A percentile compares a stretch with the other conserved stretches of the same genome.
These are phyloP conservation scores for Hymenopus coronatus DNA, from an alignment of 2,888 invertebrate species.

Conservation along the genomic window DNA sequence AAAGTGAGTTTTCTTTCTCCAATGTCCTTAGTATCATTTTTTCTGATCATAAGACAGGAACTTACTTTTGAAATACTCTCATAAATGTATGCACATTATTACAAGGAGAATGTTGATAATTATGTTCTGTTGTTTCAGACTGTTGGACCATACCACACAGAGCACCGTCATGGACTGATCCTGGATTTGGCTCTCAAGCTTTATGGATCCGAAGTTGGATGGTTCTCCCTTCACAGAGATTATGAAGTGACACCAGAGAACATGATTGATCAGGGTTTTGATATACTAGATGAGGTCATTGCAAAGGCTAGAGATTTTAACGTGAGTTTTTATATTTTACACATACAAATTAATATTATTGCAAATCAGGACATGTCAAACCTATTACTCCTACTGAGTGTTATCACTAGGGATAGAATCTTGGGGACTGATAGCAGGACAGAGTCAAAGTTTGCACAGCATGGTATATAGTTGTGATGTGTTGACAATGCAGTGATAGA, in stretches of 20 bases:
- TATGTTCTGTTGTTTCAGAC: conserved; percentile 34
- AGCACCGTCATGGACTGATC: conserved; percentile 9
- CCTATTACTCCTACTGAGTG: too few relatives aligned
- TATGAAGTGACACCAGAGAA: conserved; percentile 60
- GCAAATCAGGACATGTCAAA: too few relatives aligned
- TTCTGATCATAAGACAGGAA: too few relatives aligned
- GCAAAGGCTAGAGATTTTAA: conserved; percentile 67
- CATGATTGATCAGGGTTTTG: conserved; percentile 61
- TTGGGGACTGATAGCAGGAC: too few relatives aligned
- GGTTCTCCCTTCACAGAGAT: conserved; percentile 53
- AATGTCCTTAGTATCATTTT: too few relatives aligned
- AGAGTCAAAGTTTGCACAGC: too few relatives aligned
- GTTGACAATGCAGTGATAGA: too few relatives aligned
- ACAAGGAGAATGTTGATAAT: not conserved
- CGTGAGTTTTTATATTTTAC: conserved; percentile 43
- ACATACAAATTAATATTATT: too few relatives aligned
- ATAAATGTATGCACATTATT: not conserved
- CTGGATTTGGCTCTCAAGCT: conserved; percentile 76
- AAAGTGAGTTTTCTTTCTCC: too few relatives aligned
- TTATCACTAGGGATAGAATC: too few relatives aligned
- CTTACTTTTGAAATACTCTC: too few relatives aligned
- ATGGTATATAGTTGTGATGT: too few relatives aligned
- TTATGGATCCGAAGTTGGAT: conserved; percentile 81
- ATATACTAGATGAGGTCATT: conserved; percentile 58
- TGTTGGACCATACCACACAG: not conserved